Conservation (phyloP, 2,113 vertebrate species). For the Gymnocephalus cernua region DNA sequence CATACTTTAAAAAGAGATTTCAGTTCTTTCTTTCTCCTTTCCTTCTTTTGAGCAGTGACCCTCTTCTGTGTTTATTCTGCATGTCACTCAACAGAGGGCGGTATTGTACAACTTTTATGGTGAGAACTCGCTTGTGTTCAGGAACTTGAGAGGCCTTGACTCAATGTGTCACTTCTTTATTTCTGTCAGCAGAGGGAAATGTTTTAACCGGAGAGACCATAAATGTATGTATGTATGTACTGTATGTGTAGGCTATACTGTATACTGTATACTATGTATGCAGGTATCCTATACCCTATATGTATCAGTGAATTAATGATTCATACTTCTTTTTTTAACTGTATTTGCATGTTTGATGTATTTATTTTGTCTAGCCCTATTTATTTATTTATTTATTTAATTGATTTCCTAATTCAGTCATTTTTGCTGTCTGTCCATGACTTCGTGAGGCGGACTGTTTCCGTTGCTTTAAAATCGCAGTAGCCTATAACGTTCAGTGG, state of each 20-base stretch:
- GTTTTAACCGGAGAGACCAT: background rate
- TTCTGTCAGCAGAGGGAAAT: slow-evolving; percentile 13
- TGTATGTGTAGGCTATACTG: background rate
- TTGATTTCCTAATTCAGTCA: background rate
- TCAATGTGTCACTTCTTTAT: background rate
- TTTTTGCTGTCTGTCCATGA: background rate
- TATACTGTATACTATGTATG: background rate
- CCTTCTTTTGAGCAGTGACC: background rate
- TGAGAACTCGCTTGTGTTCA: background rate
- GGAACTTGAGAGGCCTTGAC: slow-evolving; percentile 16
- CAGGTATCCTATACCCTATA: too few species aligned
- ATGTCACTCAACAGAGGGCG: slow-evolving; percentile 43
- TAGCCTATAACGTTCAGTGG: too few species aligned
- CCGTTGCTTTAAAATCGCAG: background rate
- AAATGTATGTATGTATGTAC: background rate
- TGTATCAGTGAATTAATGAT: background rate
- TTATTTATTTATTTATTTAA: background rate
- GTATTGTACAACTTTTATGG: slow-evolving; percentile 29
- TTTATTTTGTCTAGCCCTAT: background rate
- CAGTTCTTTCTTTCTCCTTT: background rate
- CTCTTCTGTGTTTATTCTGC: background rate
- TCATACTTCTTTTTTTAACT: background rate
- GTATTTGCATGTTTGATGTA: background rate
- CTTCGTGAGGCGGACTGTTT: background rate
- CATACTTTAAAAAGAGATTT: background rate